Percentiles rank a stretch among this genome's conserved stretches.
Conservation (phyloP, 2,113 vertebrate genomes). For the Lipotes vexillifer region DNA sequence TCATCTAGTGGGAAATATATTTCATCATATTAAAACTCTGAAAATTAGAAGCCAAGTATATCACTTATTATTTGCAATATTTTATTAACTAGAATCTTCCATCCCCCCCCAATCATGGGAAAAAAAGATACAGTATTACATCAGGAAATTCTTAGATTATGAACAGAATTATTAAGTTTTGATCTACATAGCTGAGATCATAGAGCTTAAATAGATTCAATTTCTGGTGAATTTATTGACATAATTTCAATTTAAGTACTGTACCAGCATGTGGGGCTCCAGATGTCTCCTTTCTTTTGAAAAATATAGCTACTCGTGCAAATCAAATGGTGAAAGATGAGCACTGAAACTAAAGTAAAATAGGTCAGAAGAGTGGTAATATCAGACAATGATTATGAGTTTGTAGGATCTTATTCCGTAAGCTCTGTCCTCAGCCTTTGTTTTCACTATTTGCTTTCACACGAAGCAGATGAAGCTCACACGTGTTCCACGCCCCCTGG, state of each 20-base stretch:
- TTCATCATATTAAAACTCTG: neutral
- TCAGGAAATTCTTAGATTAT: neutral
- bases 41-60: neutral
- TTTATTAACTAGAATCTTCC: neutral
- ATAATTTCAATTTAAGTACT: neutral
- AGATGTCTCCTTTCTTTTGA: neutral
- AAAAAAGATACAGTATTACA: neutral
- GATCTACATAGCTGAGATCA: neutral
- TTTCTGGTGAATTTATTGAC: neutral
- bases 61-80: neutral
- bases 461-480: neutral
- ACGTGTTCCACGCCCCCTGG: fast-evolving
- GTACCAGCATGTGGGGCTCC: neutral
- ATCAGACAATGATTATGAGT: neutral
- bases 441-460: neutral
- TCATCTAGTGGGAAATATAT: neutral
- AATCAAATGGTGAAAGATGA: neutral
- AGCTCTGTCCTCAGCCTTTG: neutral
- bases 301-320: neutral
- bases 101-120: neutral
- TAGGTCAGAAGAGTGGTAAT: neutral
- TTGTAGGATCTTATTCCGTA: no score
- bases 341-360: neutral
- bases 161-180: neutral
- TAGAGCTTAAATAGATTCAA: neutral